Percentiles rank a stretch among this genome's conserved stretches.
phyloP scores from a whole-genome alignment of 2,888 invertebrate species.

The Iphiclides podalirius region DNA sequence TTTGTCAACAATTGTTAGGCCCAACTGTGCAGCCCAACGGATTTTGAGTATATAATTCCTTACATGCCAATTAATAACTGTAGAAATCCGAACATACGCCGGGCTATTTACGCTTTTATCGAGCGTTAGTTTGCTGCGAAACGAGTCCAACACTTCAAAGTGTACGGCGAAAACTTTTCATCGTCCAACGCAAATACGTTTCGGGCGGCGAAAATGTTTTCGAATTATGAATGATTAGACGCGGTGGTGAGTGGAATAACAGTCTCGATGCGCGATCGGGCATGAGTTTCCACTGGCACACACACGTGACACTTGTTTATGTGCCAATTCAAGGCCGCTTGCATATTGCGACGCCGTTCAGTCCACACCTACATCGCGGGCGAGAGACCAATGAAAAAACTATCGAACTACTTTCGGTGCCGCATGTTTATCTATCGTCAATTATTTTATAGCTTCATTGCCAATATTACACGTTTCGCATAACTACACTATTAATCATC shows the following conservation, averaged over 20 bases:
- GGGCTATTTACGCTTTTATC: constrained; percentile 5
- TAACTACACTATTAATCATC: background rate
- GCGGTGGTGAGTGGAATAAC: constrained; percentile 22
- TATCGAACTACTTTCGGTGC: background rate
- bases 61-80: too few relatives aligned
- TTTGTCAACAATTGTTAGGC: constrained; percentile 5
- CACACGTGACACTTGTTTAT: constrained; percentile 74
- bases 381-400: background rate
- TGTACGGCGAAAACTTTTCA: too few relatives aligned
- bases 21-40: constrained; percentile 21
- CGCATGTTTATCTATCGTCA: background rate
- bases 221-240: constrained; percentile 22
- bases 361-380: constrained; percentile 29
- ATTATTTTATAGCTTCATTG: background rate
- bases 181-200: too few relatives aligned
- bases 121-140: too few relatives aligned
- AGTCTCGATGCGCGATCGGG: constrained; percentile 31
- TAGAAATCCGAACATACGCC: too few relatives aligned
- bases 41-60: constrained; percentile 1
- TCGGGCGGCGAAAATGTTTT: constrained; percentile 8
- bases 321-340: constrained; percentile 59
- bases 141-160: too few relatives aligned
- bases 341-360: constrained; percentile 67
- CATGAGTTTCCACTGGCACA: constrained; percentile 35
- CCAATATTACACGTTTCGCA: background rate